These are phyloP conservation scores for Parasteatoda tepidariorum DNA, from an alignment of 1,140 invertebrate genomes.

Conservation along the genomic window DNA sequence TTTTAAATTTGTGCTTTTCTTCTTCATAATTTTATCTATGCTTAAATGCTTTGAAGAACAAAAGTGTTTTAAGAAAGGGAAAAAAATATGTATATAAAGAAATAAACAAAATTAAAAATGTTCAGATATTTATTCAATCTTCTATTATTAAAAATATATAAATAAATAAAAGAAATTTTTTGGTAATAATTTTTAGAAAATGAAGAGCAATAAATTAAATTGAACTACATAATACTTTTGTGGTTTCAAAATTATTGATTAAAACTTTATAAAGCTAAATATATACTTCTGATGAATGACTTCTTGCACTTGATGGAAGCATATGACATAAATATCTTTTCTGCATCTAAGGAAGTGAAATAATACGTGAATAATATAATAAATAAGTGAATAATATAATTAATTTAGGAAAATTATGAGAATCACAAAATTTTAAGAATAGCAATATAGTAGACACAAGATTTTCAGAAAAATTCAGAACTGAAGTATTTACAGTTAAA, in stretches of 20 bases:
- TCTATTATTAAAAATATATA: not conserved
- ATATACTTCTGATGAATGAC: not conserved
- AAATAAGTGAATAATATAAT: not conserved
- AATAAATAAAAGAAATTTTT: not conserved
- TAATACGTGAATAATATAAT: not conserved
- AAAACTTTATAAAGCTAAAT: not conserved
- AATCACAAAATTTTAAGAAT: too few species aligned
- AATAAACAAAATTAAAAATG: too few species aligned
- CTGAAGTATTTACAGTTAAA: too few species aligned
- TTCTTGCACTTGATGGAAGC: not conserved
- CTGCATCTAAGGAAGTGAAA: constrained; percentile 36
- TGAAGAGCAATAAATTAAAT: not conserved
- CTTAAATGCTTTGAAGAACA: too few species aligned
- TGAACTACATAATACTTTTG: not conserved
- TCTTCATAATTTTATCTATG: too few species aligned
- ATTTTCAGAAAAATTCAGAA: too few species aligned
- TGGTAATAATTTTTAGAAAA: not conserved
- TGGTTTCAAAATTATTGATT: not conserved
- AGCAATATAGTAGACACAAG: too few species aligned
- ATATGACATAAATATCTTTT: constrained; percentile 28
- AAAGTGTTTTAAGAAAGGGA: too few species aligned
- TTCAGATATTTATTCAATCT: too few species aligned
- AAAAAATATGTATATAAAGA: too few species aligned
- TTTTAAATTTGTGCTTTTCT: too few species aligned
- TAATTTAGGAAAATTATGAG: too few species aligned